These are phyloP conservation scores for Ips typographus DNA, from an alignment of 1,140 invertebrate genomes.

Conservation along the genomic window DNA sequence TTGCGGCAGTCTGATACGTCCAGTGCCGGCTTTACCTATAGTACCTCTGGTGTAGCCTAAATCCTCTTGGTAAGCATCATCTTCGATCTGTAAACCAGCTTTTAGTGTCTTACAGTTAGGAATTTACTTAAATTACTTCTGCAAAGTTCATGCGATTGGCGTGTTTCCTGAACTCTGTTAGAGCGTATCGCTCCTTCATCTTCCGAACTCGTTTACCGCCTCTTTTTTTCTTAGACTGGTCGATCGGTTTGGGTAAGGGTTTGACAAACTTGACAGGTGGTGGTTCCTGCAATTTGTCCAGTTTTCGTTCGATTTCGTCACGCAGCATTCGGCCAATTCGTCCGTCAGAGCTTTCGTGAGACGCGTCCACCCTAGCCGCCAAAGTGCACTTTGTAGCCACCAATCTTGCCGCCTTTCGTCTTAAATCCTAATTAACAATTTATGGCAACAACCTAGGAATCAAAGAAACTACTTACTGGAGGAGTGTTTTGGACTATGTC, in stretches of 20 bases:
- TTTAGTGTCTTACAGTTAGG: not conserved
- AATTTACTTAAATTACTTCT: slow-evolving; percentile 68
- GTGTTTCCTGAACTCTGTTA: slow-evolving; percentile 97
- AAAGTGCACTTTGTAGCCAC: slow-evolving; percentile 92
- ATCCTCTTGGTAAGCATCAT: slow-evolving; percentile 99
- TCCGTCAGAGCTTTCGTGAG: slow-evolving; percentile 88
- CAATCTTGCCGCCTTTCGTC: slow-evolving; percentile 89
- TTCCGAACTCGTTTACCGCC: slow-evolving; percentile 96
- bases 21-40: slow-evolving; percentile 90
- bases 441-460: not conserved
- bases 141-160: slow-evolving; percentile 98
- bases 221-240: slow-evolving; percentile 93
- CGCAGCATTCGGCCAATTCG: slow-evolving; percentile 77
- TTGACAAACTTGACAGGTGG: slow-evolving; percentile 96
- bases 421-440: slow-evolving; percentile 70
- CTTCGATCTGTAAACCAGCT: slow-evolving; percentile 78
- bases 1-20: slow-evolving; percentile 87
- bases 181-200: slow-evolving; percentile 98
- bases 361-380: slow-evolving; percentile 93
- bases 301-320: slow-evolving; percentile 94
- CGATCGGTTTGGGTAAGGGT: slow-evolving; percentile 95
- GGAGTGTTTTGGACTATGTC: slow-evolving; percentile 94
- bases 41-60: slow-evolving; percentile 95
- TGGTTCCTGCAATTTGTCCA: slow-evolving; percentile 97
- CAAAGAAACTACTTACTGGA: slow-evolving; percentile 64